Conservation (phyloP, 2,888 invertebrate genomes). For the Pseudeuparius sepicola region DNA sequence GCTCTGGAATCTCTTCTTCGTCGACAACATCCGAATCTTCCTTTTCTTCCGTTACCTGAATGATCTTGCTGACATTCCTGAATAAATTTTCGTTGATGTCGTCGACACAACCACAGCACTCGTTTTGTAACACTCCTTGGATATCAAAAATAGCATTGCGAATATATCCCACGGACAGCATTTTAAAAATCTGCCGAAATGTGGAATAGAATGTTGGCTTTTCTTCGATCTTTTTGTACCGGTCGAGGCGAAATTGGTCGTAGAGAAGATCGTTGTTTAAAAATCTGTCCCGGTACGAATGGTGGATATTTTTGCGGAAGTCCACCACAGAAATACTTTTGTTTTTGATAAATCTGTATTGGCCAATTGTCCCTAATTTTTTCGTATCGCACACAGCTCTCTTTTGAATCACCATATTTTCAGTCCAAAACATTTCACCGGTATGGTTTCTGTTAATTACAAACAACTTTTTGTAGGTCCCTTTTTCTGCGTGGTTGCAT, state of each 20-base stretch:
- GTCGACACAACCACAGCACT: neutral
- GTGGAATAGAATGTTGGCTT: too few species aligned
- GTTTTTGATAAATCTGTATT: too few species aligned
- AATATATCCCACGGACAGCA: constrained; percentile 13
- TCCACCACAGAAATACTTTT: constrained; percentile 14
- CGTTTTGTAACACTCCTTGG: neutral
- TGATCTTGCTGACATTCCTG: too few species aligned
- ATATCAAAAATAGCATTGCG: too few species aligned
- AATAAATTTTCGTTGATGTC: too few species aligned
- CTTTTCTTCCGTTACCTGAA: neutral
- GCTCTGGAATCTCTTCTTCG: too few species aligned
- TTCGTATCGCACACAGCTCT: constrained; percentile 1
- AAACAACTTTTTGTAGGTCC: constrained; percentile 24
- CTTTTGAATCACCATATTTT: constrained; percentile 18
- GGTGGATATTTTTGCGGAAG: constrained; percentile 14
- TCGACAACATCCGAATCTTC: too few species aligned
- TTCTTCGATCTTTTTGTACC: too few species aligned
- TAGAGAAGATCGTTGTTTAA: constrained; percentile 9
- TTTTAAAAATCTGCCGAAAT: constrained; percentile 15
- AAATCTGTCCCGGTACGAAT: constrained; percentile 17
- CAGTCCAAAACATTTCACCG: constrained; percentile 21
- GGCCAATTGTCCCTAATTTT: constrained; percentile 1
- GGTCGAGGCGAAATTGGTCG: too few species aligned
- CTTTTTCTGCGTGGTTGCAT: constrained; percentile 23
- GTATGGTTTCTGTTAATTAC: constrained; percentile 22